Evolutionary conservation across 2,888 invertebrate genomes (phyloP).

Genomic region (Drosophila subquinaria): DNA sequence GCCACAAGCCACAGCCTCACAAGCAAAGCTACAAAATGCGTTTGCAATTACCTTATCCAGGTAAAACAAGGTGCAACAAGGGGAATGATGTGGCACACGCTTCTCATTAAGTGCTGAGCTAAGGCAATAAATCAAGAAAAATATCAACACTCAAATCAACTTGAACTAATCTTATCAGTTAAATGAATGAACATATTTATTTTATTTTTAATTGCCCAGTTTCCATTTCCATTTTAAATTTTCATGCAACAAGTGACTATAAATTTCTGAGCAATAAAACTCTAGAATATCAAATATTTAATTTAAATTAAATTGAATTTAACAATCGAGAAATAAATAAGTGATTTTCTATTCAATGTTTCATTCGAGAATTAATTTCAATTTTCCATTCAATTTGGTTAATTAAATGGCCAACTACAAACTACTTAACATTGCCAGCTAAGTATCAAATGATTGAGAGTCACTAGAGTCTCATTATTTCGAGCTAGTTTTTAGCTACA

Average conservation of each 20-base stretch:
- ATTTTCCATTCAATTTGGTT: slow-evolving; percentile 8
- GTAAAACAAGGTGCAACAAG: neutral
- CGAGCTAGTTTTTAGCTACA: slow-evolving; percentile 10
- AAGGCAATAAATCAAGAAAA: too few relatives aligned
- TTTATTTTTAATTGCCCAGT: neutral
- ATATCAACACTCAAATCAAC: neutral
- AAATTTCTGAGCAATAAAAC: neutral
- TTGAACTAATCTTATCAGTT: neutral
- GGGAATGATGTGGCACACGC: neutral
- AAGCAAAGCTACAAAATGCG: slow-evolving; percentile 11
- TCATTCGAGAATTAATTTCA: neutral
- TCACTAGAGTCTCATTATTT: slow-evolving; percentile 12
- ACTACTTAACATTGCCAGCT: slow-evolving; percentile 24
- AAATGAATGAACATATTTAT: neutral
- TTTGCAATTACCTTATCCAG: slow-evolving; percentile 17
- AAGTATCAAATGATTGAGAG: slow-evolving; percentile 20
- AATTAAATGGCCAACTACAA: slow-evolving; percentile 23
- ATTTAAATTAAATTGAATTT: neutral
- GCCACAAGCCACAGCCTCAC: slow-evolving; percentile 8
- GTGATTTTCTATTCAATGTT: neutral
- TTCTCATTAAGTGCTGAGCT: neutral
- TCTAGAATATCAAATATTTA: neutral
- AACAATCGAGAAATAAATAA: too few relatives aligned
- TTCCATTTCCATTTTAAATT: neutral
- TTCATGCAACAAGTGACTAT: neutral